These are phyloP conservation scores for Manduca sexta DNA, from an alignment of 1,140 invertebrate species.

Conservation along the genomic window DNA sequence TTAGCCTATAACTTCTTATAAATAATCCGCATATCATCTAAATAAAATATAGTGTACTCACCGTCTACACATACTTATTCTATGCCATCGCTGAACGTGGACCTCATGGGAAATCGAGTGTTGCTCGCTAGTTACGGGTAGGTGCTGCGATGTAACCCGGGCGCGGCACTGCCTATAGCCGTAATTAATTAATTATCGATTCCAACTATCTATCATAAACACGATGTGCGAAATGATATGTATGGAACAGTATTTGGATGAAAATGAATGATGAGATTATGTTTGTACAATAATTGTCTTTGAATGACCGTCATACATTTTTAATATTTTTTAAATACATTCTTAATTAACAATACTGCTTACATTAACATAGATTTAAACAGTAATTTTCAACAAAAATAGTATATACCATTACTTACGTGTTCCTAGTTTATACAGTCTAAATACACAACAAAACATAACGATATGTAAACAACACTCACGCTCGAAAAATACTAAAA, in stretches of 20 bases:
- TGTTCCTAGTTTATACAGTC: too few species aligned
- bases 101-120: constrained; percentile 65
- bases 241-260: background rate
- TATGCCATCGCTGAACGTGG: constrained; percentile 50
- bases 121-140: constrained; percentile 61
- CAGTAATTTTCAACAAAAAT: too few species aligned
- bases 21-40: too few species aligned
- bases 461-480: too few species aligned
- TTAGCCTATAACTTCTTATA: too few species aligned
- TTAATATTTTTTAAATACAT: too few species aligned
- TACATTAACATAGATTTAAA: too few species aligned
- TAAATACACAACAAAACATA: too few species aligned
- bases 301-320: too few species aligned
- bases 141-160: constrained; percentile 47
- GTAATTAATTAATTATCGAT: constrained; percentile 72
- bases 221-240: background rate
- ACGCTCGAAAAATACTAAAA: too few species aligned
- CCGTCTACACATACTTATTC: constrained; percentile 28
- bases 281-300: background rate
- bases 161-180: constrained; percentile 48
- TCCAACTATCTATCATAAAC: constrained; percentile 24
- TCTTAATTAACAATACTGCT: too few species aligned
- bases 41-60: background rate
- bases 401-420: too few species aligned
- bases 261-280: background rate